Percentiles rank a stretch among this genome's conserved stretches.
These are phyloP conservation scores for Drosophila azteca DNA, from an alignment of 1,140 invertebrate genomes.

Conservation along the genomic window DNA sequence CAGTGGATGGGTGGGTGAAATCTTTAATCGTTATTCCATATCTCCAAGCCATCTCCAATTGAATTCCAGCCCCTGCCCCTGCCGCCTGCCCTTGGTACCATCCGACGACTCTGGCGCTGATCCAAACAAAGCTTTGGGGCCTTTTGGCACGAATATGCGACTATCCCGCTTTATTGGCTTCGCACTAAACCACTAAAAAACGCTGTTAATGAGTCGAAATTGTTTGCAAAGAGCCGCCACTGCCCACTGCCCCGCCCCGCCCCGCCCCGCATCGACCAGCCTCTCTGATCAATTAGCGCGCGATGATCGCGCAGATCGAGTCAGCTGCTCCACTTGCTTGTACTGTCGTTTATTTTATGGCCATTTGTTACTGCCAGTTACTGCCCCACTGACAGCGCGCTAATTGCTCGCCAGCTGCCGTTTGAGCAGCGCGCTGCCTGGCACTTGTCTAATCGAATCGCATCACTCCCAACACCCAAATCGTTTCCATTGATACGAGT, in stretches of 20 bases:
- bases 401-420: slow-evolving; percentile 50
- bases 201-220: slow-evolving; percentile 58
- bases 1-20: not conserved
- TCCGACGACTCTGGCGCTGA: not conserved
- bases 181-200: slow-evolving; percentile 76
- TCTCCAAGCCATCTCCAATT: no score
- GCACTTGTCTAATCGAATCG: slow-evolving; percentile 15
- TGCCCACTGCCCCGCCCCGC: no score
- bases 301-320: slow-evolving; percentile 15
- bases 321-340: no score
- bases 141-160: slow-evolving; percentile 68
- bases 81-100: no score
- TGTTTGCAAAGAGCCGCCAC: slow-evolving; percentile 29
- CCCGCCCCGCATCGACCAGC: no score
- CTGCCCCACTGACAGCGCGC: slow-evolving; percentile 53
- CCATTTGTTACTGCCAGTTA: slow-evolving; percentile 20
- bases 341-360: slow-evolving; percentile 19
- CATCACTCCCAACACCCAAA: slow-evolving; percentile 1
- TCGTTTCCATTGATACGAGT: slow-evolving; percentile 6
- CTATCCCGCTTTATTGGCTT: slow-evolving; percentile 49
- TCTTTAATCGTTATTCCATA: not conserved
- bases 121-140: not conserved
- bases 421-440: not conserved
- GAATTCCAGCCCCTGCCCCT: no score
- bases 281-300: slow-evolving; percentile 45